Conservation (phyloP, 2,113 vertebrate species). For the Rana temporaria region DNA sequence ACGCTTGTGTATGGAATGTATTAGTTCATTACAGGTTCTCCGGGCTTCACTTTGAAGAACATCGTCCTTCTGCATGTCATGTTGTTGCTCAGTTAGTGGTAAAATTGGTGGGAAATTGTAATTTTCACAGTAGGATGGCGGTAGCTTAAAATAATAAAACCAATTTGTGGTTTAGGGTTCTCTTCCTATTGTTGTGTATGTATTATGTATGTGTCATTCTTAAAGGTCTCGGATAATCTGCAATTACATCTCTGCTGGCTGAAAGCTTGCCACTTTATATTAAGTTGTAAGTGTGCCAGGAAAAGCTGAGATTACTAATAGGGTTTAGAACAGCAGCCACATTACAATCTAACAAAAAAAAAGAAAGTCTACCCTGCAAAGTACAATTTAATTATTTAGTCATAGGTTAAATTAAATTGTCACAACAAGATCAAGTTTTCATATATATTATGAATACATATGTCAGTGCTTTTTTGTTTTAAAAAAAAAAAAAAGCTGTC, state of each 20-base stretch:
- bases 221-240: slow-evolving; percentile 40
- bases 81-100: slow-evolving; percentile 28
- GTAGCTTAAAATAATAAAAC: slow-evolving; percentile 39
- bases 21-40: slow-evolving; percentile 19
- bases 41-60: slow-evolving; percentile 12
- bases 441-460: too few species aligned
- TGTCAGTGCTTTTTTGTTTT: too few species aligned
- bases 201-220: slow-evolving; percentile 25
- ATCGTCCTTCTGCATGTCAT: not conserved
- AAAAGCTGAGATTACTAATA: slow-evolving; percentile 8
- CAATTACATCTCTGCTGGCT: slow-evolving; percentile 33
- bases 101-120: slow-evolving; percentile 14
- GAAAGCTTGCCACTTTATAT: slow-evolving; percentile 27
- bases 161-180: slow-evolving; percentile 49
- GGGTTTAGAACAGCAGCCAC: slow-evolving; percentile 6
- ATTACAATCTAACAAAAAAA: slow-evolving; percentile 19
- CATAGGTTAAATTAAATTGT: not conserved
- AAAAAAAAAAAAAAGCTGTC: too few species aligned
- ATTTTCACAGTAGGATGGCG: slow-evolving; percentile 48
- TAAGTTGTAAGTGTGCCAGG: not conserved
- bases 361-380: not conserved
- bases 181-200: slow-evolving; percentile 30
- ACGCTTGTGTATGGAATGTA: not conserved
- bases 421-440: too few species aligned
- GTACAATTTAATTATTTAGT: not conserved